phyloP scores from a whole-genome alignment of 92 coral and sea anemone genomes.

The Isaurus tuberculatus region DNA sequence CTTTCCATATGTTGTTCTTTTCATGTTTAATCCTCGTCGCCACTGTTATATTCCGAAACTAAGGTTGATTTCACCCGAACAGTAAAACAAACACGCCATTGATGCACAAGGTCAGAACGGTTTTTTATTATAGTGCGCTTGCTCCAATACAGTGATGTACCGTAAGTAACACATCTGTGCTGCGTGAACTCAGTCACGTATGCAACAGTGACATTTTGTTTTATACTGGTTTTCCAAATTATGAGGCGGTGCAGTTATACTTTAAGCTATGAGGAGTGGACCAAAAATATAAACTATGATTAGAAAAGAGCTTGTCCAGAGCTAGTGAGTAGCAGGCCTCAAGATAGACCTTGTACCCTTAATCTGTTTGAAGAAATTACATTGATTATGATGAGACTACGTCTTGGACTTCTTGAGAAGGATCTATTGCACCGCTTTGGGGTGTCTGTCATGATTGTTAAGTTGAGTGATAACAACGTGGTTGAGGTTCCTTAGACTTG shows the following conservation, averaged over 20 bases:
- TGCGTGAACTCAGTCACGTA: too few species aligned
- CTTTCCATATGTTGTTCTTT: conserved; percentile 1
- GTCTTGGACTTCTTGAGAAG: not conserved
- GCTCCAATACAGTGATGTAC: too few species aligned
- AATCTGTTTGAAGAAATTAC: not conserved
- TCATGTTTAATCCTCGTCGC: conserved; percentile 9
- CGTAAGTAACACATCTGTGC: too few species aligned
- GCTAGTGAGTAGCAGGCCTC: too few species aligned
- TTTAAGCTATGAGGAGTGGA: not conserved
- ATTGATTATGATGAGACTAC: not conserved
- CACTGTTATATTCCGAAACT: too few species aligned
- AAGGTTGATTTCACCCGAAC: too few species aligned
- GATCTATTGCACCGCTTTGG: not conserved
- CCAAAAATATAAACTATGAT: not conserved
- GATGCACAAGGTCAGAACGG: too few species aligned
- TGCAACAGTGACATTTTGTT: too few species aligned
- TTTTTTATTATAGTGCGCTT: too few species aligned
- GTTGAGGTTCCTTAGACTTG: not conserved
- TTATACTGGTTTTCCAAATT: not conserved
- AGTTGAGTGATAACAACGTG: too few species aligned
- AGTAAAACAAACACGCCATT: too few species aligned
- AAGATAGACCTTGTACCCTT: not conserved
- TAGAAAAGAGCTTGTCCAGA: too few species aligned
- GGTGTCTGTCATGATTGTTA: not conserved
- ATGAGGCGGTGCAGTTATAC: not conserved